A percentile compares a stretch with the other conserved stretches of the same genome.
Conservation (phyloP, 1,140 invertebrate genomes). For the Neelides sp. region DNA sequence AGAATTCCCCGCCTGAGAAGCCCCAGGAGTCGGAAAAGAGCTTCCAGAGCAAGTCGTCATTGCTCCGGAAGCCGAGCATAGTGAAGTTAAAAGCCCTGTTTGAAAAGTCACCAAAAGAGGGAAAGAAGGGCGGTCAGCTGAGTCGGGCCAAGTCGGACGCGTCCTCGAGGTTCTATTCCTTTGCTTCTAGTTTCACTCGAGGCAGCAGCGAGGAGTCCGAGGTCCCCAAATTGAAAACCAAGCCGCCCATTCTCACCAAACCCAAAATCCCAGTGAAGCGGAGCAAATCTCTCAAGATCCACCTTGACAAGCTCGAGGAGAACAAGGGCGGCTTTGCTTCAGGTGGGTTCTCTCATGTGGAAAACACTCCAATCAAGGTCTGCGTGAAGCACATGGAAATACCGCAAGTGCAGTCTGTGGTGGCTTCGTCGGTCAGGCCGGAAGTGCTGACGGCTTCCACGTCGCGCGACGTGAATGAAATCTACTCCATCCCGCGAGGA, state of each 20-base stretch:
- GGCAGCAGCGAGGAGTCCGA: no score
- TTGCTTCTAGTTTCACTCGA: slow-evolving; percentile 8
- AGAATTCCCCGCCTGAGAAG: background rate
- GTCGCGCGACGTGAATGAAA: background rate
- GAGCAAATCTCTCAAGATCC: slow-evolving; percentile 37
- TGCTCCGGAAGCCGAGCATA: slow-evolving; percentile 38
- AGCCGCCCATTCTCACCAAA: slow-evolving; percentile 24
- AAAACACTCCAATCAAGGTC: slow-evolving; percentile 21
- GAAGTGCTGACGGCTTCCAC: slow-evolving; percentile 13
- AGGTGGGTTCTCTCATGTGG: background rate
- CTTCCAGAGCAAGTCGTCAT: slow-evolving; percentile 24
- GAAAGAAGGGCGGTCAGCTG: slow-evolving; percentile 23
- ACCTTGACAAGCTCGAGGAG: slow-evolving; percentile 4
- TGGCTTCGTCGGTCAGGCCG: slow-evolving; percentile 20
- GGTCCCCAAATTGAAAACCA: slow-evolving; percentile 8
- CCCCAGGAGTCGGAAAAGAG: slow-evolving; percentile 12
- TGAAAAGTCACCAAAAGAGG: slow-evolving; percentile 33
- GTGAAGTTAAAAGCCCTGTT: slow-evolving; percentile 40
- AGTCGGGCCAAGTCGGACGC: slow-evolving; percentile 29
- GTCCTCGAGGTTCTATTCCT: slow-evolving; percentile 24
- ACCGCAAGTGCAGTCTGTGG: slow-evolving; percentile 22
- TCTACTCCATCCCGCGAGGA: background rate
- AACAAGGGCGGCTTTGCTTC: background rate
- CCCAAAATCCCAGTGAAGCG: slow-evolving; percentile 33
- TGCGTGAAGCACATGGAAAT: slow-evolving; percentile 26